Base-by-base conservation (phyloP, 2,797 vertebrate species). In the Heteromormyrus szaboi region DNA sequence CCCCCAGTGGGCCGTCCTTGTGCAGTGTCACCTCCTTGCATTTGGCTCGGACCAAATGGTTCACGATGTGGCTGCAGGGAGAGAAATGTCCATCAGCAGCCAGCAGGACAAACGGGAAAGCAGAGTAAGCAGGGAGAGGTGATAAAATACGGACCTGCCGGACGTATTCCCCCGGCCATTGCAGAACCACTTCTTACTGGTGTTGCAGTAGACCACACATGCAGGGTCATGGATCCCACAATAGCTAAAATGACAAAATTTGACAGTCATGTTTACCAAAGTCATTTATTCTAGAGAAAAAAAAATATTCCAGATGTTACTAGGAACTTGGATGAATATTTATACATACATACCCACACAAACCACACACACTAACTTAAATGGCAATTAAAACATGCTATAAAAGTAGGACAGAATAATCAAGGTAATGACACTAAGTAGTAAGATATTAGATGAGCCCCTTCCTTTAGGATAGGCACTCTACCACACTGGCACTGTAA, bases 161-260 rank as follows among this genome's bases (percentile, higher is more conserved):
- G 99, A 99, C 88, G 98, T 99, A 92, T 99, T 99, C 0, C 99
- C 99, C 92, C 98, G 98, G 12, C 98, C 98, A 0, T 99, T 99
- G 90, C 99, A 99, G 95, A 99, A 99, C 99, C 99, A 99, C 92
- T 99, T 99, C 93, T 99, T 99, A 96, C 98, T 99, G 93, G 99
- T 99, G 91, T 99, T 99, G 92, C 99, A 99, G 94, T 99, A 99
- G 88, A 99, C 99, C 89, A 99, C 98, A 89, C 98, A 99, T 0
- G 98, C 98, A 84, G 99, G 98, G 92, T 99, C 99, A 4, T 99
- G 99, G 92, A 99, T 99, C n/a, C 98, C 98, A 90, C 98, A 99
- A 94, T 99, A 99, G 93, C 99, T 99, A 89, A 53, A 92, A 90
- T 88, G 65, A 88, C 44, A 89, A 84, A 46, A 59, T 5, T 4